Evolutionary conservation across 2,113 vertebrate species (phyloP), one percentile per base, ranked within the genome.

Genomic region (Calyptomena viridis): DNA sequence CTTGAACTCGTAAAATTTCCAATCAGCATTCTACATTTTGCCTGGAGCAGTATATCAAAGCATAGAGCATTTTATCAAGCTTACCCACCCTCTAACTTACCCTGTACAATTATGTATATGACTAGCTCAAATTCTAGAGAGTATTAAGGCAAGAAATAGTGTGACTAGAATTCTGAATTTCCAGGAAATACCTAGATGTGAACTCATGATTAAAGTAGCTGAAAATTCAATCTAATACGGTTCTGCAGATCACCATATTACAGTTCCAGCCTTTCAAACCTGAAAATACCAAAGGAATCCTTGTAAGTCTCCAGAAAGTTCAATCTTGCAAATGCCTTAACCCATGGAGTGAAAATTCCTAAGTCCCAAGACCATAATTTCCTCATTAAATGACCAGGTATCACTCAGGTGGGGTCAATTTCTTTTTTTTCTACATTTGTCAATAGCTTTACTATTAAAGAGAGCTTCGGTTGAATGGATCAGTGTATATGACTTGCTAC

Each of bases 1-100:
- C 93, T 87, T 85, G 84, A 97, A 94, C 85, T 91, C 92, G 78
- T 31, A 95, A 78, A 88, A 90, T 90, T 92, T 94, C 87, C 84
- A 91, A 82, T 92, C 87, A 93, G 66, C 37, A 0, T 79, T 93
- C 84, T 92, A 90, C 93, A 95, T 84, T 95, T 94, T 84, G 94
- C 94, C 92, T 88, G 84, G 69, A 95, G 94, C 68, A 95, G 58
- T 37, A 40, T 86, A 96, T 95, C 83, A 96, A 92, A 95, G 92
- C 77, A 95, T 1, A 4, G 44, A 94, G n/a, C 52, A 74, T 53
- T 95, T 93, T 95, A 96, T 94, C 95, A 96, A 90, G 35, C 75
- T 77, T 52, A 80, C 35, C 55, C 53, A 80, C 37, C 81, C 67
- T 93, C 82, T 83, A 96, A 86, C 46, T 87, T 81, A 86, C 40